A percentile compares a stretch with the other conserved stretches of the same genome.
Conservation (phyloP, 2,888 invertebrate genomes). For the Monoplex corrugatus region DNA sequence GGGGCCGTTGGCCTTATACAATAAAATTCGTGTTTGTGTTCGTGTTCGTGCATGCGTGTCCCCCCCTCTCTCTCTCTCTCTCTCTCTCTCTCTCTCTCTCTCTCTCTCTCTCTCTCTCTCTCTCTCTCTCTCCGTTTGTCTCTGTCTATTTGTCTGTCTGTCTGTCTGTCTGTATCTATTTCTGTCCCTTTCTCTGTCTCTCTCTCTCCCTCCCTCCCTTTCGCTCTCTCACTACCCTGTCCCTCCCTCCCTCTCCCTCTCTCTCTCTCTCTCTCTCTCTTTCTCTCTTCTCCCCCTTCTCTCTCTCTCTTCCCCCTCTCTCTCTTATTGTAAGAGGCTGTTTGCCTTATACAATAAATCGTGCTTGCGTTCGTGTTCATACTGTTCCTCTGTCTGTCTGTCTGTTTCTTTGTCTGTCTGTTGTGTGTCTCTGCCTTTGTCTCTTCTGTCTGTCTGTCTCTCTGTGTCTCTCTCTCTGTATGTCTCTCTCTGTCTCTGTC, state of each 20-base stretch:
- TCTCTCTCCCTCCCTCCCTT: background rate
- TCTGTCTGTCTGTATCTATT: background rate
- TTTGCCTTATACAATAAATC: too few relatives aligned
- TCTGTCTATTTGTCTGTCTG: background rate
- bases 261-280: slow-evolving; percentile 12
- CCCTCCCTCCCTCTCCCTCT: background rate
- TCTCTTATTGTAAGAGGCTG: too few relatives aligned
- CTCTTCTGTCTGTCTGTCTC: background rate
- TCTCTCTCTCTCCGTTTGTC: background rate
- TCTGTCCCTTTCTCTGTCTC: background rate
- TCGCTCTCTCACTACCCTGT: background rate
- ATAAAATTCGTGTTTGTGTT: too few relatives aligned
- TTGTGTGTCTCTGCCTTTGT: too few relatives aligned
- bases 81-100: background rate
- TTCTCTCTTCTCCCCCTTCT: background rate
- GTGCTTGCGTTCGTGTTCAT: too few relatives aligned
- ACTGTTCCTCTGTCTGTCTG: background rate
- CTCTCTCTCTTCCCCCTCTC: slow-evolving; percentile 1
- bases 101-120: background rate
- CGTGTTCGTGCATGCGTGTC: too few relatives aligned
- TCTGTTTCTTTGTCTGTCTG: background rate
- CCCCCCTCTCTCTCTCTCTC: too few relatives aligned
- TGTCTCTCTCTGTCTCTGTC: background rate
- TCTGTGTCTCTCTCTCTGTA: background rate
- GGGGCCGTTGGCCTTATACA: too few relatives aligned